phyloP scores from a whole-genome alignment of 2,888 invertebrate genomes.

The Rhagium mordax region DNA sequence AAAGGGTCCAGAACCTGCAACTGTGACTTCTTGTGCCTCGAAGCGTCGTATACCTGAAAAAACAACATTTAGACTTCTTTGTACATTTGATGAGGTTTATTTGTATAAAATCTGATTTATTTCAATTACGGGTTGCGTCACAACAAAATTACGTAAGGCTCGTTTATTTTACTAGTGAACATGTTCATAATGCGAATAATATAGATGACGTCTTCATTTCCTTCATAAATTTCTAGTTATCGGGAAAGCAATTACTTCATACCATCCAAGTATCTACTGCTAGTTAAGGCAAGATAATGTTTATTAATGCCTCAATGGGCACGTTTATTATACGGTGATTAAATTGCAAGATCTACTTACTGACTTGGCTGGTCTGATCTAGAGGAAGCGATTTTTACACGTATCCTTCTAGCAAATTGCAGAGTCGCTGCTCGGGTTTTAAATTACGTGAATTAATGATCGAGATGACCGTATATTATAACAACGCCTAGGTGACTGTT shows the following conservation, averaged over 20 bases:
- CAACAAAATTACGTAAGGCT: too few species aligned
- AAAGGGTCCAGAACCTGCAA: too few species aligned
- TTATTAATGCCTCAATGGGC: slow-evolving; percentile 17
- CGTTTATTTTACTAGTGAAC: neutral
- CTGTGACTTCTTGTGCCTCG: too few species aligned
- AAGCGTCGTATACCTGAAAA: too few species aligned
- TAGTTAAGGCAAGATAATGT: slow-evolving; percentile 6
- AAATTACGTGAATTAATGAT: slow-evolving; percentile 12
- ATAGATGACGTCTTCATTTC: slow-evolving; percentile 5
- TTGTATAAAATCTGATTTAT: too few species aligned
- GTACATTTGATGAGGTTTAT: too few species aligned
- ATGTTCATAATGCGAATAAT: neutral
- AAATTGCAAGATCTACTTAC: slow-evolving; percentile 8
- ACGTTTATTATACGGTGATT: slow-evolving; percentile 17
- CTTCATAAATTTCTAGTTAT: slow-evolving; percentile 10
- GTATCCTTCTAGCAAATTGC: slow-evolving; percentile 6
- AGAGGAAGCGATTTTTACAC: slow-evolving; percentile 13
- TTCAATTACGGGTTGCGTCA: too few species aligned
- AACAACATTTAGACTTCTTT: too few species aligned
- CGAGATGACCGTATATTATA: neutral
- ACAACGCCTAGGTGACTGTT: neutral
- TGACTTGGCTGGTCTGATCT: neutral
- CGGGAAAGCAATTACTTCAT: slow-evolving; percentile 9
- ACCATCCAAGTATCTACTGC: slow-evolving; percentile 3
- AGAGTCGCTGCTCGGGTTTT: neutral